phyloP scores from a whole-genome alignment of 1,140 invertebrate species.

The Ctenoplectra terminalis region DNA sequence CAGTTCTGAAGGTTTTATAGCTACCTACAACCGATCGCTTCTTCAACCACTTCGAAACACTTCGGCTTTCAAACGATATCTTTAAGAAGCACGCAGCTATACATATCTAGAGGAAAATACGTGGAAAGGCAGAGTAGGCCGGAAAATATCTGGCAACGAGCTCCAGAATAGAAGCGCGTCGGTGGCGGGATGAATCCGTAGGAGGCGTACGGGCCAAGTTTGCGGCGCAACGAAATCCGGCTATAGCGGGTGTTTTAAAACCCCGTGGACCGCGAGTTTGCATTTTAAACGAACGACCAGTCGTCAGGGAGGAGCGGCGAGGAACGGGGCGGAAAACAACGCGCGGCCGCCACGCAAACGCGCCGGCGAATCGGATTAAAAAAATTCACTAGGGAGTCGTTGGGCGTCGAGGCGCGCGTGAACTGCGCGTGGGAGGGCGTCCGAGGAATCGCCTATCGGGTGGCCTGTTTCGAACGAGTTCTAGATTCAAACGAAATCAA shows the following conservation, averaged over 20 bases:
- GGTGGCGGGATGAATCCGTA: constrained; percentile 53
- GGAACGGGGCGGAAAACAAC: constrained; percentile 57
- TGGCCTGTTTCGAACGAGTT: constrained; percentile 32
- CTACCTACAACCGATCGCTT: no score
- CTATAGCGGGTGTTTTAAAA: constrained; percentile 65
- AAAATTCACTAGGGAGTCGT: constrained; percentile 70
- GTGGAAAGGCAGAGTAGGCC: not conserved
- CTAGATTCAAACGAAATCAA: not conserved
- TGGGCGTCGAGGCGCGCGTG: constrained; percentile 46
- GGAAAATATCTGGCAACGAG: constrained; percentile 34
- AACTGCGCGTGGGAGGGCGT: constrained; percentile 47
- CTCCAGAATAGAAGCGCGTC: constrained; percentile 60
- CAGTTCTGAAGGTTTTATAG: no score
- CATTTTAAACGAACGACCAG: constrained; percentile 69
- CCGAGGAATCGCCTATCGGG: constrained; percentile 56
- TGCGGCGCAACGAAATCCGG: constrained; percentile 62
- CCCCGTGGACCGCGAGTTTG: constrained; percentile 65
- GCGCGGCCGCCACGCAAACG: constrained; percentile 56
- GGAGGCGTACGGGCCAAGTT: constrained; percentile 58
- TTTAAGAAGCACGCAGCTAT: no score
- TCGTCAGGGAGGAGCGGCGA: not conserved
- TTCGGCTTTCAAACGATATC: no score
- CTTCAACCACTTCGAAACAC: no score
- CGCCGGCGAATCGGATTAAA: constrained; percentile 70
- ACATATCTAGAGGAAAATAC: not conserved